Base-by-base conservation (phyloP, 2,113 vertebrate species). In the Pardalotus punctatus region DNA sequence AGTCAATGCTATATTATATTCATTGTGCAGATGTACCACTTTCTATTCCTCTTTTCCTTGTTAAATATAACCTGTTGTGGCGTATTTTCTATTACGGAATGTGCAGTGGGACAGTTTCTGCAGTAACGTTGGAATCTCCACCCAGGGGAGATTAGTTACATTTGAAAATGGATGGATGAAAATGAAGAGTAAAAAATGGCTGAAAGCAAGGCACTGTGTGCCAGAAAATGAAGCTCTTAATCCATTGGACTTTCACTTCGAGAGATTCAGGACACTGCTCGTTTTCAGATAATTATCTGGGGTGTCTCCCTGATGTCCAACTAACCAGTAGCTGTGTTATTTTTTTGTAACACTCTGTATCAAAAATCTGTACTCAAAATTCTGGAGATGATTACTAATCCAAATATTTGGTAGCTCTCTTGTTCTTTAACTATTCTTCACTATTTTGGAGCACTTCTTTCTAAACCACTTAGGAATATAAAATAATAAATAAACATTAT, bases 21-120 rank as follows among this genome's bases (percentile, higher is more conserved):
- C 79, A 57, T 91, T 96, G 93, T 87, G 86, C 96, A 97, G 95
- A 93, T 87, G 94, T 97, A 87, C 93, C 79, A 45, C 57, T 95
- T 93, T 94, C 82, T 92, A 40, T 79, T 95, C 89, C 77, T 91
- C 94, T 95, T 95, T 91, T 81, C 65, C 91, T 76, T 76, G 94
- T 94, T 96, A 96, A 96, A 82, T 96, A 89, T 81, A 96, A 95
- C 86, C 56, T 78, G 91, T 64, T 84, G 65, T 65, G 66, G 38
- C 0, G 1, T 60, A n/a, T 29, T 79, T 94, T 87, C 86, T 91
- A 61, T 94, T 91, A 61, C 1, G 1, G 91, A 89, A 93, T 85
- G 70, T 85, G 73, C 89, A 87, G 42, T 19, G 58, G 61, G 69
- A 88, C 23, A 0, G 27, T 88, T 92, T 92, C 78, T 79, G 28